A percentile compares a stretch with the other conserved stretches of the same genome.
phyloP scores from a whole-genome alignment of 2,888 invertebrate species.

The Ypsolopha scabrella region DNA sequence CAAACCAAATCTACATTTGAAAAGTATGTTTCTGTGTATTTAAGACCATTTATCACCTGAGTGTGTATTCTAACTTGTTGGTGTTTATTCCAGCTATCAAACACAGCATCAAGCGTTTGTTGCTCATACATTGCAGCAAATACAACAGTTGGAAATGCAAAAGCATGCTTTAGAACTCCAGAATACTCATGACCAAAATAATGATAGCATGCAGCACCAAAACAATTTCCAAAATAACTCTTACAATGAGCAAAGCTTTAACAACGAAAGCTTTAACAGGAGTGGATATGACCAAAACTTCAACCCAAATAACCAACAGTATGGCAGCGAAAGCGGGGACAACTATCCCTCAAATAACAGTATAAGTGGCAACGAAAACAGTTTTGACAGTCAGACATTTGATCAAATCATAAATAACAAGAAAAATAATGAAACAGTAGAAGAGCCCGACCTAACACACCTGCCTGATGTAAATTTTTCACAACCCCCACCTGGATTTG shows the following conservation, averaged over 20 bases:
- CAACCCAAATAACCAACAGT: constrained; percentile 32
- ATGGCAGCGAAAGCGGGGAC: constrained; percentile 54
- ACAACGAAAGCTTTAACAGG: constrained; percentile 17
- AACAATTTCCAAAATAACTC: constrained; percentile 31
- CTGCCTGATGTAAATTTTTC: constrained; percentile 61
- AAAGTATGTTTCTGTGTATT: constrained; percentile 52
- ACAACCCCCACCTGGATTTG: constrained; percentile 58
- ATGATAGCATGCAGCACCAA: constrained; percentile 32
- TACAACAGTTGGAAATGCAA: constrained; percentile 86
- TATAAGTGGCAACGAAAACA: constrained; percentile 62
- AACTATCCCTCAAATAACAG: constrained; percentile 56
- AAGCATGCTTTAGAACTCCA: constrained; percentile 74
- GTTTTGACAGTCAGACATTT: constrained; percentile 57
- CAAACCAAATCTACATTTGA: constrained; percentile 88
- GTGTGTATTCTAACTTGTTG: neutral
- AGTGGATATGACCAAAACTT: constrained; percentile 42
- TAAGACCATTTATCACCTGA: constrained; percentile 7
- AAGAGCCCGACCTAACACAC: constrained; percentile 38
- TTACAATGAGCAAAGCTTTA: constrained; percentile 37
- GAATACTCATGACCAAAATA: constrained; percentile 41
- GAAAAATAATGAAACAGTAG: constrained; percentile 19
- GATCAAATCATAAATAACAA: constrained; percentile 25
- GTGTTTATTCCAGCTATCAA: constrained; percentile 74
- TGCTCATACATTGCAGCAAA: constrained; percentile 90
- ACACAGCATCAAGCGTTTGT: constrained; percentile 97